Evolutionary conservation across 2,888 invertebrate genomes (phyloP).

Genomic region (Cryptus armator): DNA sequence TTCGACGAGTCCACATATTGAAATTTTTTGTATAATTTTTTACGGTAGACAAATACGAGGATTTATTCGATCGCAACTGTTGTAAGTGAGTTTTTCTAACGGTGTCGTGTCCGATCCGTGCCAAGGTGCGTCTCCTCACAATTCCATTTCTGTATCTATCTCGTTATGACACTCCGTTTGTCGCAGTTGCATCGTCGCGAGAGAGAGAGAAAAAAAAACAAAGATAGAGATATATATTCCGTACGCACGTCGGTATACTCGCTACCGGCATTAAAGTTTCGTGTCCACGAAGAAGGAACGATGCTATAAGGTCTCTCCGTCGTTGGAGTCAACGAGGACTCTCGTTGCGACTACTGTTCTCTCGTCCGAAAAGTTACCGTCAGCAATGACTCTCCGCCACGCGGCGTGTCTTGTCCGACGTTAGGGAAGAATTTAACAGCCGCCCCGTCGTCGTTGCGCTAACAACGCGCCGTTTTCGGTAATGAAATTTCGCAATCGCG

Average conservation of each 20-base stretch:
- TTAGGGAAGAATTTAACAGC: constrained; percentile 1
- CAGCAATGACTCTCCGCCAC: background rate
- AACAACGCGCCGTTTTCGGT: constrained; percentile 48
- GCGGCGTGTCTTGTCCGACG: too few species aligned
- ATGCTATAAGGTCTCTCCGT: constrained; percentile 15
- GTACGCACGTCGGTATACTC: constrained; percentile 19
- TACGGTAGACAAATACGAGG: too few species aligned
- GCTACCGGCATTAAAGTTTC: constrained; percentile 19
- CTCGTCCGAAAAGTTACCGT: too few species aligned
- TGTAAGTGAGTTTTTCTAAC: constrained; percentile 14
- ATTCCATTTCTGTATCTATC: constrained; percentile 56
- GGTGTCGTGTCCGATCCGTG: constrained; percentile 62
- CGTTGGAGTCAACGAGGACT: constrained; percentile 7
- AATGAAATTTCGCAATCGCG: constrained; percentile 41
- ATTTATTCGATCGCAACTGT: constrained; percentile 9
- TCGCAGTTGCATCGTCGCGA: constrained; percentile 23
- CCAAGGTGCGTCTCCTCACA: constrained; percentile 67
- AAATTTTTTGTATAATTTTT: too few species aligned
- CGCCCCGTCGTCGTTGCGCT: constrained; percentile 25
- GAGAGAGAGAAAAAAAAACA: background rate
- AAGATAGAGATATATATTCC: background rate
- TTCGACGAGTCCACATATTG: too few species aligned
- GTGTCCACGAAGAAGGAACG: constrained; percentile 33
- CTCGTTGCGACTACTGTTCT: constrained; percentile 12
- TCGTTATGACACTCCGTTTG: constrained; percentile 40